Evolutionary conservation across 2,888 invertebrate species (phyloP), one percentile per base, ranked within the genome.

Genomic region (Lepidonotus clava): DNA sequence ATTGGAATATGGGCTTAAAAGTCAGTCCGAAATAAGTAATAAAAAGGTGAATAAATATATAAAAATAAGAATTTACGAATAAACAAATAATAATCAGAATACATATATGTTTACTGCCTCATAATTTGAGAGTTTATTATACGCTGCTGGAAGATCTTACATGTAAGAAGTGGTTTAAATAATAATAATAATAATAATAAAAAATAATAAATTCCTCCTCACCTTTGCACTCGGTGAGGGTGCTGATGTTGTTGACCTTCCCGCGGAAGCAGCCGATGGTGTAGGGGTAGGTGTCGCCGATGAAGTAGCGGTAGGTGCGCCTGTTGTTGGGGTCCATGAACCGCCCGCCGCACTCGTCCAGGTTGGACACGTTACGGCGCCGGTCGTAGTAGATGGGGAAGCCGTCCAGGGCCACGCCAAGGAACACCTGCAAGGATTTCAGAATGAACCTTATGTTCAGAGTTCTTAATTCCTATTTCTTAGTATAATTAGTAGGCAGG

Each of bases 311-410:
- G 76, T 76, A 76, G 76, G 8, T 21, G 4, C 38, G 34, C n/a
- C 38, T 36, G 76, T 76, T 76, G 38, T 28, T 76, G 38, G 38
- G 34, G 40, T 76, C 76, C 76, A 36, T 21, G 76, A 36, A 76
- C 1, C 40, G 38, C 11, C 76, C 76, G n/a, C 40, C 40, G 18
- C 76, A 76, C 40, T 76, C 76, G 38, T 76, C 76, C 18, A 76
- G 36, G 21, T 14, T 6, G 21, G 76, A 76, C 14, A 1, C 18
- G 38, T 76, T 40, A 1, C 34, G 36, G 1, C 38, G 36, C 1
- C 40, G 38, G 34, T 76, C 76, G 24, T 76, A 76, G 40, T 76
- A 76, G 38, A 76, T 76, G 18, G 76, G 76, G 76, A 76, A 76
- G 6, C 76, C 76, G 24, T 76, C 76, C 6, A 76, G 18, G 38